A percentile compares a stretch with the other conserved stretches of the same genome.
phyloP scores from a whole-genome alignment of 2,797 vertebrate genomes.

The Heliangelus exortis region DNA sequence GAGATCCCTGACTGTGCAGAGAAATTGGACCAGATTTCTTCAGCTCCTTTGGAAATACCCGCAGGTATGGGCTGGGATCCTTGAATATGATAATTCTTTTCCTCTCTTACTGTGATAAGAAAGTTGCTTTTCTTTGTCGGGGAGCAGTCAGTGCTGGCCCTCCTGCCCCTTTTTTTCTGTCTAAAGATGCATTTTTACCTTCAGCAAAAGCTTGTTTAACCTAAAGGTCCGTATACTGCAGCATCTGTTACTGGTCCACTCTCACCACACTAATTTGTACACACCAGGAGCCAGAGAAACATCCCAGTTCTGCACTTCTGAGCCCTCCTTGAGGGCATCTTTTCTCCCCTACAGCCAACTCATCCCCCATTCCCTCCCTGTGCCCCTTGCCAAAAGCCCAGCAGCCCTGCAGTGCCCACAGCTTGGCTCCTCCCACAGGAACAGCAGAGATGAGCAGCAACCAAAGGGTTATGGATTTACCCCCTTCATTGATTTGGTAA shows the following conservation, averaged over 20 bases:
- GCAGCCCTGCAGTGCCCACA: not conserved
- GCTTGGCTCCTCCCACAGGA: not conserved
- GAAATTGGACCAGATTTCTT: not conserved
- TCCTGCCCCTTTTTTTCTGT: not conserved
- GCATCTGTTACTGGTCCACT: not conserved
- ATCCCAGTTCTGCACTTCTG: not conserved
- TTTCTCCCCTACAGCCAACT: not conserved
- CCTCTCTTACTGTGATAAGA: not conserved
- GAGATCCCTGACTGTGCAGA: not conserved
- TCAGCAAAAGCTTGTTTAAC: not conserved
- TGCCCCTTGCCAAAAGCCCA: not conserved
- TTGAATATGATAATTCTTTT: not conserved
- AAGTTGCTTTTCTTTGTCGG: not conserved
- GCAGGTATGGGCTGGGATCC: not conserved
- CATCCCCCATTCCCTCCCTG: rapidly evolving
- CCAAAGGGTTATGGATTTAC: not conserved
- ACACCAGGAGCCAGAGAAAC: not conserved
- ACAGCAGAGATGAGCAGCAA: not conserved
- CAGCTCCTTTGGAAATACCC: not conserved
- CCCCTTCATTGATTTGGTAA: not conserved
- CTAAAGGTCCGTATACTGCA: not conserved
- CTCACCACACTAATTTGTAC: not conserved
- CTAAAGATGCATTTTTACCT: not conserved
- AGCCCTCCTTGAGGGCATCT: not conserved
- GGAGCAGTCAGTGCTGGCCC: not conserved